phyloP scores from a whole-genome alignment of 2,113 vertebrate genomes.

The Brienomyrus longianalis region DNA sequence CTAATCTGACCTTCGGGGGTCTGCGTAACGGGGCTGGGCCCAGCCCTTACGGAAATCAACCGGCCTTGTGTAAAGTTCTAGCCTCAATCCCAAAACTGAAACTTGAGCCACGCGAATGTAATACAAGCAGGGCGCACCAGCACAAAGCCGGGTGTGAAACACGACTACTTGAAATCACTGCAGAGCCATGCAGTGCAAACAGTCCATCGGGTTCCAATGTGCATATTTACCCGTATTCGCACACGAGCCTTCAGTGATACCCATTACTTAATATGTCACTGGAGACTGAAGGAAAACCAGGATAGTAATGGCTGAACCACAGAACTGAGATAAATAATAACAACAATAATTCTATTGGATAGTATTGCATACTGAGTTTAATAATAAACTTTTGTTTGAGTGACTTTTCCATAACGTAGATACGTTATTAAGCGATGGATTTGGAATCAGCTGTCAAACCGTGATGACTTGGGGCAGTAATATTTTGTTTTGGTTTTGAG shows the following conservation, averaged over 20 bases:
- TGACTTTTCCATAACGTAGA: not conserved
- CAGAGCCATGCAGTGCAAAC: not conserved
- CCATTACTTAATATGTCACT: not conserved
- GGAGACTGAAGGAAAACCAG: not conserved
- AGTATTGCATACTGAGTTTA: not conserved
- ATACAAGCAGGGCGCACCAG: not conserved
- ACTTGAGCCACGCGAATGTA: not conserved
- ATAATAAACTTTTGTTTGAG: not conserved
- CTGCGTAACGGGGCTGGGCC: conserved; percentile 17
- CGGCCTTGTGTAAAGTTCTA: conserved; percentile 5
- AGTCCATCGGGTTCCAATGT: not conserved
- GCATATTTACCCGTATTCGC: not conserved
- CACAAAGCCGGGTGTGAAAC: not conserved
- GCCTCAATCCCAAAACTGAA: conserved; percentile 5
- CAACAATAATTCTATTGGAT: not conserved
- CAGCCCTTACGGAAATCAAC: conserved; percentile 13
- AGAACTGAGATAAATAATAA: not conserved
- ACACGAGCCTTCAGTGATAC: not conserved
- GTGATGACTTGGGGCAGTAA: not conserved
- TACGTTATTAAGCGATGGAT: not conserved
- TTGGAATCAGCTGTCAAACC: not conserved
- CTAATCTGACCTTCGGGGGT: conserved; percentile 30
- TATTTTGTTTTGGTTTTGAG: not conserved
- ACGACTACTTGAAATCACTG: not conserved
- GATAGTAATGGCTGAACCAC: not conserved